phyloP scores from a whole-genome alignment of 2,797 vertebrate genomes.

The Todus mexicanus region DNA sequence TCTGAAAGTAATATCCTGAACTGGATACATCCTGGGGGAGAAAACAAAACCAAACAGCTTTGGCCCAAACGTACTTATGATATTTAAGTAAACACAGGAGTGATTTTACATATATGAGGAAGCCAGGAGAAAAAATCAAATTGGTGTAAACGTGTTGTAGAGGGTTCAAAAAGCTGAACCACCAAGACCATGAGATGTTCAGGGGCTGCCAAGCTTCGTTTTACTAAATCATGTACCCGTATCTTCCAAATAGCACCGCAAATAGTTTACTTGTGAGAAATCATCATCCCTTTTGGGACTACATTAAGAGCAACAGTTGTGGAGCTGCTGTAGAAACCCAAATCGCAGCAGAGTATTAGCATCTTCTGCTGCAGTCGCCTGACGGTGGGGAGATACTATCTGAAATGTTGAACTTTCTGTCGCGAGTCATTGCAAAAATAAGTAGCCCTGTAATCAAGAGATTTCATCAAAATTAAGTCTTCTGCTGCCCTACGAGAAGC shows the following conservation, averaged over 20 bases:
- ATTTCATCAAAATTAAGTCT: not conserved
- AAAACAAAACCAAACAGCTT: slow-evolving; percentile 3
- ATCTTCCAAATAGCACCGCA: not conserved
- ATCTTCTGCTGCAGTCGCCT: not conserved
- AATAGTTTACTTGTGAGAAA: not conserved
- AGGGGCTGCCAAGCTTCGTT: not conserved
- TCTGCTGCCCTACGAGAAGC: not conserved
- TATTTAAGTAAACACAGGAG: not conserved
- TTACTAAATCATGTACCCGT: not conserved
- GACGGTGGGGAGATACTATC: not conserved
- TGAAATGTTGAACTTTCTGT: not conserved
- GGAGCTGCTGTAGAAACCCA: not conserved
- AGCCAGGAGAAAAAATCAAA: not conserved
- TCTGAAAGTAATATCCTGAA: slow-evolving; percentile 24
- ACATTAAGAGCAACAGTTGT: not conserved
- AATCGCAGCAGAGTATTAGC: rapidly evolving
- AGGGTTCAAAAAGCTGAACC: not conserved
- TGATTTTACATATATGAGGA: not conserved
- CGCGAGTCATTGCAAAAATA: not conserved
- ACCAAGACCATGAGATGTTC: not conserved
- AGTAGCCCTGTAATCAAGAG: not conserved
- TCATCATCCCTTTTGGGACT: not conserved
- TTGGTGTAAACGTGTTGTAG: not conserved
- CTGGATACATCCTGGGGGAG: not conserved
- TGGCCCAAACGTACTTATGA: not conserved